phyloP scores from a whole-genome alignment of 2,888 invertebrate genomes.

The Sabatieria punctata region DNA sequence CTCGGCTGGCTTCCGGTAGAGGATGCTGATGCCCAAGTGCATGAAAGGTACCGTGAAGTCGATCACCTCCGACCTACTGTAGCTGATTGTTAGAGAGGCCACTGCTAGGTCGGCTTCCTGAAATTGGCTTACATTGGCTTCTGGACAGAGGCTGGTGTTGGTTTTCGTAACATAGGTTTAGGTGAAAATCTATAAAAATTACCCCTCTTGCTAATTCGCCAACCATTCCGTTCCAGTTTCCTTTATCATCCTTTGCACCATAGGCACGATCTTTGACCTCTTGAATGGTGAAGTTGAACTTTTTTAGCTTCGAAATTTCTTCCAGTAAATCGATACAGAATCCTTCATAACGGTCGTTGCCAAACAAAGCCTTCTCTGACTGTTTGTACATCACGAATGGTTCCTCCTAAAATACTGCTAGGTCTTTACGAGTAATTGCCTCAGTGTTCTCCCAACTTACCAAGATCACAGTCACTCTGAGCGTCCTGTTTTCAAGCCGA shows the following conservation, averaged over 20 bases:
- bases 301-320: neutral
- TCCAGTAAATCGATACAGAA: neutral
- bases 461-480: slow-evolving; percentile 73
- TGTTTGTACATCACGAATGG: neutral
- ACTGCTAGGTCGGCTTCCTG: slow-evolving; percentile 85
- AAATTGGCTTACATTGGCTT: slow-evolving; percentile 35
- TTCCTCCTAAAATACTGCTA: neutral
- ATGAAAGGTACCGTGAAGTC: slow-evolving; percentile 97
- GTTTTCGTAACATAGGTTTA: neutral
- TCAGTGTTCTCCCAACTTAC: slow-evolving; percentile 41
- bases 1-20: slow-evolving; percentile 76
- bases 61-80: slow-evolving; percentile 78
- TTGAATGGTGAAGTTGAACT: neutral
- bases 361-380: neutral
- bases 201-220: slow-evolving; percentile 34
- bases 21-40: slow-evolving; percentile 86
- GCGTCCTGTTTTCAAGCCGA: slow-evolving; percentile 58
- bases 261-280: slow-evolving; percentile 25
- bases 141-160: neutral
- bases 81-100: slow-evolving; percentile 88
- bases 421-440: neutral
- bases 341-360: neutral
- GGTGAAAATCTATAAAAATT: neutral
- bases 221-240: slow-evolving; percentile 39
- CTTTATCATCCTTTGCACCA: slow-evolving; percentile 42